Conservation (phyloP, 2,113 vertebrate genomes). For the Todiramphus chloris region DNA sequence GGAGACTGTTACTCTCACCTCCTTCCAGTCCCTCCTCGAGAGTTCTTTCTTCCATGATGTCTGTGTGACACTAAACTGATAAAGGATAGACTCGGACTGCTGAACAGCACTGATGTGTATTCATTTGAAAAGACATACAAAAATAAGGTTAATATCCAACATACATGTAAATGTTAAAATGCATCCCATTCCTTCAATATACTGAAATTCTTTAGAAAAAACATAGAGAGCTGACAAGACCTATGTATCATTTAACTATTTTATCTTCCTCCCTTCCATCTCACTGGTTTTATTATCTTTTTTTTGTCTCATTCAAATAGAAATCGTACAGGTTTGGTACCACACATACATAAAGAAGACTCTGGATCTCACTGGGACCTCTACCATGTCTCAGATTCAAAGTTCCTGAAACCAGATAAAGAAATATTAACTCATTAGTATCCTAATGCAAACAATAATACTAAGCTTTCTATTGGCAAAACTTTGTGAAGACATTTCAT, state of each 20-base stretch:
- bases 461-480: neutral
- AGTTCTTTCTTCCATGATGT: neutral
- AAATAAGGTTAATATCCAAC: neutral
- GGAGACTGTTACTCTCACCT: neutral
- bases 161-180: neutral
- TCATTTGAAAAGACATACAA: neutral
- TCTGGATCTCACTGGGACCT: neutral
- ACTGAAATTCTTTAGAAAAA: conserved; percentile 8
- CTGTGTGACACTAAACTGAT: neutral
- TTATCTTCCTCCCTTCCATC: neutral
- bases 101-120: neutral
- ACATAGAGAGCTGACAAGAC: neutral
- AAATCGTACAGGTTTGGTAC: neutral
- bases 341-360: neutral
- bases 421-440: neutral
- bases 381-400: conserved; percentile 19
- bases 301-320: neutral
- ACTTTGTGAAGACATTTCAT: conserved; percentile 3
- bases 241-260: neutral
- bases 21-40: neutral
- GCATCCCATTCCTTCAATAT: neutral
- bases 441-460: neutral
- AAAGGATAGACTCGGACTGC: neutral
- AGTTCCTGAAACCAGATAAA: conserved; percentile 6
- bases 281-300: neutral